Evolutionary conservation across 2,888 invertebrate species (phyloP).

Genomic region (Noctua janthina): DNA sequence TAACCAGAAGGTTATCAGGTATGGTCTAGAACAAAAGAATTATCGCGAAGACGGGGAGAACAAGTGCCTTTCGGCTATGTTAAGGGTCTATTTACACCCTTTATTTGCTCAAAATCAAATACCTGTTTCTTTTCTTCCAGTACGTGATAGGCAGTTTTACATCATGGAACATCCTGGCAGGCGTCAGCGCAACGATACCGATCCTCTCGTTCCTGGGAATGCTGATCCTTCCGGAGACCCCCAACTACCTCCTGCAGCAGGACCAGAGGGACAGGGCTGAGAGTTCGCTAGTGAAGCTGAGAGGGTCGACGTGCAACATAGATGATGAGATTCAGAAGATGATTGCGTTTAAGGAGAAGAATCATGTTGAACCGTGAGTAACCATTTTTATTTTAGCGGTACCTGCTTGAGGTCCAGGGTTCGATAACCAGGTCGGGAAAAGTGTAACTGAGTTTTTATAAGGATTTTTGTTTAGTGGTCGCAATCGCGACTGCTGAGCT

Average conservation of each 20-base stretch:
- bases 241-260: slow-evolving; percentile 92
- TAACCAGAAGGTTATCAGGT: too few species aligned
- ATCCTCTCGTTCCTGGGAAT: slow-evolving; percentile 91
- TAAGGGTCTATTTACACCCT: too few species aligned
- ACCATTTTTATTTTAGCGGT: not conserved
- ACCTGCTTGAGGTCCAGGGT: not conserved
- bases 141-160: slow-evolving; percentile 91
- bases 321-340: slow-evolving; percentile 91
- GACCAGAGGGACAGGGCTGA: slow-evolving; percentile 91
- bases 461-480: not conserved
- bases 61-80: too few species aligned
- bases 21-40: too few species aligned
- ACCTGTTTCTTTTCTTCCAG: slow-evolving; percentile 77
- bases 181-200: slow-evolving; percentile 91
- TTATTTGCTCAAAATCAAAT: not conserved
- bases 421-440: not conserved
- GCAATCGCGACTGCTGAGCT: too few species aligned
- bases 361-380: slow-evolving; percentile 90
- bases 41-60: too few species aligned
- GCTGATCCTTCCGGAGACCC: slow-evolving; percentile 93
- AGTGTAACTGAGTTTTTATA: too few species aligned
- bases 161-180: slow-evolving; percentile 92
- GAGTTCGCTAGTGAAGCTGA: slow-evolving; percentile 89
- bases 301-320: slow-evolving; percentile 91
- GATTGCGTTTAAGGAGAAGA: slow-evolving; percentile 91